Evolutionary conservation across 2,888 invertebrate species (phyloP).

Genomic region (Timema cristinae): DNA sequence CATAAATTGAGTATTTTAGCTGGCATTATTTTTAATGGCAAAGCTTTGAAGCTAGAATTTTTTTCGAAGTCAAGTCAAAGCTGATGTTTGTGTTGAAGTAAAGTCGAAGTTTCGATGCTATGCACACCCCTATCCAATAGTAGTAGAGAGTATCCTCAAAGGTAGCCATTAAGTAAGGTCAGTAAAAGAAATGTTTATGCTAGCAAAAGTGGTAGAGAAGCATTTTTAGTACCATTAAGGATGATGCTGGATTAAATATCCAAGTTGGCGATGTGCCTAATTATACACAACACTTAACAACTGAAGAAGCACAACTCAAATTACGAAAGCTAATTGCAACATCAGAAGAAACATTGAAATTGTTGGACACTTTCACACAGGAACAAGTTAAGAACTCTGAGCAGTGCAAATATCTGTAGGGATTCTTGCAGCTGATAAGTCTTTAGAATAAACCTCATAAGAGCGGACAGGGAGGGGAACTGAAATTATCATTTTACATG

Average conservation of each 20-base stretch:
- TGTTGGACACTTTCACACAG: neutral
- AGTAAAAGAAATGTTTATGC: neutral
- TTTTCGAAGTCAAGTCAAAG: too few relatives aligned
- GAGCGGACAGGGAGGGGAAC: slow-evolving; percentile 5
- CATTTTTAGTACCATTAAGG: neutral
- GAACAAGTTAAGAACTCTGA: neutral
- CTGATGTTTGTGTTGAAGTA: too few relatives aligned
- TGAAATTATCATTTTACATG: neutral
- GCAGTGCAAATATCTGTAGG: neutral
- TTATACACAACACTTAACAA: neutral
- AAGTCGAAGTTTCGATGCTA: too few relatives aligned
- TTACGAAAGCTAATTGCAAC: neutral
- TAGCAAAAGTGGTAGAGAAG: neutral
- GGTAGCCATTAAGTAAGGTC: neutral
- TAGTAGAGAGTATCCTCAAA: neutral
- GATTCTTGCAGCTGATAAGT: neutral
- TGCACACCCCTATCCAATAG: too few relatives aligned
- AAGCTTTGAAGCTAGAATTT: too few relatives aligned
- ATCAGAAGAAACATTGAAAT: neutral
- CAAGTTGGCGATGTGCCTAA: neutral
- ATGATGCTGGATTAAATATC: neutral
- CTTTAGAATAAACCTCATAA: neutral
- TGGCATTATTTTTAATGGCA: too few relatives aligned
- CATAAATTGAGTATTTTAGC: too few relatives aligned
- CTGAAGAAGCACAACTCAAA: neutral